Evolutionary conservation across 2,888 invertebrate genomes (phyloP).

Genomic region (Eulithis prunata): DNA sequence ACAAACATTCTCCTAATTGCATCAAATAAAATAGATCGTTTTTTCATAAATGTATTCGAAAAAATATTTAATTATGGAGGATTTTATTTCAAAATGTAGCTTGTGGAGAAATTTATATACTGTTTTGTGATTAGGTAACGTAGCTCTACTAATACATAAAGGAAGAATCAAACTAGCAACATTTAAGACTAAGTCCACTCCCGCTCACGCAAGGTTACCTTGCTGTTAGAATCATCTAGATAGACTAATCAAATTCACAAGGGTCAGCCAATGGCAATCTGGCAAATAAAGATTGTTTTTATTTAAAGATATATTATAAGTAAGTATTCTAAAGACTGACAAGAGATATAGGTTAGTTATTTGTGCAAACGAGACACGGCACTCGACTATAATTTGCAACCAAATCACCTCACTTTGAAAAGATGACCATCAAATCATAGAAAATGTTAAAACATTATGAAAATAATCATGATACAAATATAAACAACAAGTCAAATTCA

Average conservation of each 20-base stretch:
- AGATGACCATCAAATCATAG: conserved; percentile 15
- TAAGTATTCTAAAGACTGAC: conserved; percentile 11
- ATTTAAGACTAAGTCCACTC: conserved; percentile 50
- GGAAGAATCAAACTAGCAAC: conserved; percentile 48
- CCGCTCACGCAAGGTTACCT: conserved; percentile 52
- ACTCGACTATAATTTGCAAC: conserved; percentile 22
- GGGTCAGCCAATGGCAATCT: conserved; percentile 50
- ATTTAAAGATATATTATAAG: conserved; percentile 3
- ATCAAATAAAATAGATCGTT: conserved; percentile 75
- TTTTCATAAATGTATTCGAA: conserved; percentile 68
- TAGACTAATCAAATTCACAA: conserved; percentile 51
- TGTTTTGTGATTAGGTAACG: conserved; percentile 43
- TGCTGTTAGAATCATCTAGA: conserved; percentile 48
- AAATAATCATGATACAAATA: conserved; percentile 30
- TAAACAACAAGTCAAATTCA: conserved; percentile 39
- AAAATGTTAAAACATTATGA: conserved; percentile 29
- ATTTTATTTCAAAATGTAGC: conserved; percentile 47
- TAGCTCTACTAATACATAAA: conserved; percentile 33
- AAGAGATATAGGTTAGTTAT: conserved; percentile 20
- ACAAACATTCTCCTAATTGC: conserved; percentile 81
- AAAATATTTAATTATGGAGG: conserved; percentile 36
- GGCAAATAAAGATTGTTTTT: conserved; percentile 21
- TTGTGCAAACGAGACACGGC: conserved; percentile 29
- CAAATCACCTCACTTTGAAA: conserved; percentile 22
- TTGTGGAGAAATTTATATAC: conserved; percentile 46